phyloP scores from a whole-genome alignment of 2,113 vertebrate genomes.

The Percopsis transmontana region DNA sequence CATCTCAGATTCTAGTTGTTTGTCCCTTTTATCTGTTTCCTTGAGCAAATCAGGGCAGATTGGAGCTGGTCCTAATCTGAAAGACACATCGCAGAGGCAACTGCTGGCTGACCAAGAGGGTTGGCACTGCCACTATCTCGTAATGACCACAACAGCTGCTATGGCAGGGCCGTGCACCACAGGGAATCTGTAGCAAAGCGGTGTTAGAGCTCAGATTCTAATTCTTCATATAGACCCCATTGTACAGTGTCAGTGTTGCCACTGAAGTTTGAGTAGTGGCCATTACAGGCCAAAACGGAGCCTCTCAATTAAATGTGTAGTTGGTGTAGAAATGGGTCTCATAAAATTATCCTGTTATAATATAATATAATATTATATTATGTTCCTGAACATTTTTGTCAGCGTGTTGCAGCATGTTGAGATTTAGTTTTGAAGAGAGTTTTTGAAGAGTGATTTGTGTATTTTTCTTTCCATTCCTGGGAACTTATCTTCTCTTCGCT shows the following conservation, averaged over 20 bases:
- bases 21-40: constrained; percentile 53
- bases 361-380: too few species aligned
- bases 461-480: background rate
- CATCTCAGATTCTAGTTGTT: constrained; percentile 45
- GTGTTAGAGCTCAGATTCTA: constrained; percentile 5
- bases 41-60: constrained; percentile 65
- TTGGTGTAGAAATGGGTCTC: too few species aligned
- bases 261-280: constrained; percentile 1
- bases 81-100: constrained; percentile 57
- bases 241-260: constrained; percentile 3
- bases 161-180: constrained; percentile 21
- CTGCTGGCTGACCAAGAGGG: constrained; percentile 56
- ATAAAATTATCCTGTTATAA: too few species aligned
- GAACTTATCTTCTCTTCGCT: constrained; percentile 49
- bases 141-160: constrained; percentile 66
- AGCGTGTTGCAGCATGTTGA: background rate
- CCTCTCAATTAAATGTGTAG: too few species aligned
- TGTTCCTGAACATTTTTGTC: background rate
- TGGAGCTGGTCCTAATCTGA: constrained; percentile 64
- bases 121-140: constrained; percentile 46
- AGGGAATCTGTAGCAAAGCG: constrained; percentile 14
- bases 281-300: too few species aligned
- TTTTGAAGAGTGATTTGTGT: background rate
- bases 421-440: background rate
- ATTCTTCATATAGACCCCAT: constrained; percentile 21